Conservation (phyloP, 1,140 invertebrate species). For the Tetraneura akinire region DNA sequence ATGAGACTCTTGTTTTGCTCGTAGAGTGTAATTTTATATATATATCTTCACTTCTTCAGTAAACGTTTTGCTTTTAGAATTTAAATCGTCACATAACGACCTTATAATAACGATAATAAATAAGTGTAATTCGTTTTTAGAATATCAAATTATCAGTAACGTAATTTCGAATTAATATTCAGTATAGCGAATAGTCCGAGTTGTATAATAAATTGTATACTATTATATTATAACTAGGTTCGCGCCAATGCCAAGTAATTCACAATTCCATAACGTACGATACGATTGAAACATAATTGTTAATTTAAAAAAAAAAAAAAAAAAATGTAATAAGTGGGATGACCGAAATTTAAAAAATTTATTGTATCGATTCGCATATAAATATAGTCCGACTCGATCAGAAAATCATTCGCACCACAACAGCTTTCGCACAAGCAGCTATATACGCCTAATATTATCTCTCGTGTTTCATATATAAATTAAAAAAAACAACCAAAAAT, state of each 20-base stretch:
- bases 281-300: background rate
- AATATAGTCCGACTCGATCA: background rate
- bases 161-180: conserved; percentile 26
- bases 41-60: too few species aligned
- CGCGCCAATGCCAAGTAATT: conserved; percentile 27
- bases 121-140: conserved; percentile 21
- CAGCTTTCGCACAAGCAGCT: background rate
- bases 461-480: background rate
- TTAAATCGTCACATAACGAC: background rate
- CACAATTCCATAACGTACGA: background rate
- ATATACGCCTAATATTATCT: too few species aligned
- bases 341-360: too few species aligned
- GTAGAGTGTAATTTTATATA: too few species aligned
- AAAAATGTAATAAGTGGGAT: background rate
- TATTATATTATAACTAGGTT: background rate
- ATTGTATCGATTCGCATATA: background rate
- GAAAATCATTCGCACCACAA: conserved; percentile 14
- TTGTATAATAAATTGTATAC: conserved; percentile 23
- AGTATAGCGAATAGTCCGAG: background rate
- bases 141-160: conserved; percentile 21
- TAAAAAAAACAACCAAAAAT: background rate
- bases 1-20: background rate
- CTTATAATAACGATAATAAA: background rate
- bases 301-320: too few species aligned
- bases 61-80: too few species aligned